phyloP scores from a whole-genome alignment of 2,113 vertebrate genomes.

The Australoheros scitulus region DNA sequence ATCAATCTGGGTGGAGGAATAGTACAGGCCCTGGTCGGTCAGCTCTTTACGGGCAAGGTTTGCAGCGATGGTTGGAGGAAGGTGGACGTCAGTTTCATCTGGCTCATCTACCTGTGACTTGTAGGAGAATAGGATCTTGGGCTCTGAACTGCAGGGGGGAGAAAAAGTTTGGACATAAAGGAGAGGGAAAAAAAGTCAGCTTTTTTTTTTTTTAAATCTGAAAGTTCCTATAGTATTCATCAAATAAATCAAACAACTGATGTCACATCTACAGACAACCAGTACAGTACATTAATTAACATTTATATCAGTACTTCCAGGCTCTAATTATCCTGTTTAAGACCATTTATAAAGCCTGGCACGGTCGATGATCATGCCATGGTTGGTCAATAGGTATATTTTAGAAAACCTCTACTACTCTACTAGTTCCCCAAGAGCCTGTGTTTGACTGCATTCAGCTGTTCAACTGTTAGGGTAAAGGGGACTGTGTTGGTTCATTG shows the following conservation, averaged over 20 bases:
- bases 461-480: no score
- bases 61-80: conserved; percentile 90
- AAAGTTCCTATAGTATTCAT: neutral
- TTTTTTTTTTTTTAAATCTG: neutral
- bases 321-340: no score
- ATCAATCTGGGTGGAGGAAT: conserved; percentile 95
- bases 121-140: conserved; percentile 99
- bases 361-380: neutral
- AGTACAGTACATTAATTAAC: neutral
- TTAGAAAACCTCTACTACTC: no score
- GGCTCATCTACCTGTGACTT: conserved; percentile 97
- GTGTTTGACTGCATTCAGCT: no score
- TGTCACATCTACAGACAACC: neutral
- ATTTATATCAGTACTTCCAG: neutral
- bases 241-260: neutral
- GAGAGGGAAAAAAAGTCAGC: neutral
- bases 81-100: conserved; percentile 91
- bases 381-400: no score
- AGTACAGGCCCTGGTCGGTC: conserved; percentile 84
- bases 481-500: no score
- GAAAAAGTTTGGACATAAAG: neutral
- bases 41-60: conserved; percentile 86
- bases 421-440: no score
- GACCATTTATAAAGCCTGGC: neutral
- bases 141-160: conserved; percentile 85